These are phyloP conservation scores for Heliconius ethilla DNA, from an alignment of 2,888 invertebrate genomes.

Conservation along the genomic window DNA sequence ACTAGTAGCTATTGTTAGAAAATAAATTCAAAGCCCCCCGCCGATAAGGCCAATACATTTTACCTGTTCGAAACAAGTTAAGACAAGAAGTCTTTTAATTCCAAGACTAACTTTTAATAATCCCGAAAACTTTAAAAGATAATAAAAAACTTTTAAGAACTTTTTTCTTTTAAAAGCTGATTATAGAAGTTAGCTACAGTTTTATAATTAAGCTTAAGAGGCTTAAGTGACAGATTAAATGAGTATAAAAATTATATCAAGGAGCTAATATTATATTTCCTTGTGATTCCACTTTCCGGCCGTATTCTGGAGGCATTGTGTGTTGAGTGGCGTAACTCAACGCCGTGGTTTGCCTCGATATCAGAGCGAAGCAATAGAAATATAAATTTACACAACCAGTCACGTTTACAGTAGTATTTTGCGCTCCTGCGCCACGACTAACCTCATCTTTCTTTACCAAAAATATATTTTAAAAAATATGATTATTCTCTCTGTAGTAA, in stretches of 20 bases:
- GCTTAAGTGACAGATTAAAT: constrained; percentile 4
- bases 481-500: no score
- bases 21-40: constrained; percentile 46
- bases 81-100: constrained; percentile 50
- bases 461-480: no score
- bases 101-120: constrained; percentile 37
- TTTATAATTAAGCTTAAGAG: not conserved
- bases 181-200: constrained; percentile 4
- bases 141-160: constrained; percentile 21
- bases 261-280: not conserved
- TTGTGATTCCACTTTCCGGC: not conserved
- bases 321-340: no score
- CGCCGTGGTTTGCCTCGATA: no score
- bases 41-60: constrained; percentile 49
- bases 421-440: no score
- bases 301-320: no score
- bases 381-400: no score
- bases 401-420: no score
- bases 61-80: constrained; percentile 58
- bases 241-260: not conserved
- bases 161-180: constrained; percentile 9
- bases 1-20: constrained; percentile 50
- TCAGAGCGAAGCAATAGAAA: no score
- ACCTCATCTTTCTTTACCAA: no score
- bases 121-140: constrained; percentile 33